phyloP scores from a whole-genome alignment of 2,113 vertebrate genomes.

The Scytalopus superciliaris region DNA sequence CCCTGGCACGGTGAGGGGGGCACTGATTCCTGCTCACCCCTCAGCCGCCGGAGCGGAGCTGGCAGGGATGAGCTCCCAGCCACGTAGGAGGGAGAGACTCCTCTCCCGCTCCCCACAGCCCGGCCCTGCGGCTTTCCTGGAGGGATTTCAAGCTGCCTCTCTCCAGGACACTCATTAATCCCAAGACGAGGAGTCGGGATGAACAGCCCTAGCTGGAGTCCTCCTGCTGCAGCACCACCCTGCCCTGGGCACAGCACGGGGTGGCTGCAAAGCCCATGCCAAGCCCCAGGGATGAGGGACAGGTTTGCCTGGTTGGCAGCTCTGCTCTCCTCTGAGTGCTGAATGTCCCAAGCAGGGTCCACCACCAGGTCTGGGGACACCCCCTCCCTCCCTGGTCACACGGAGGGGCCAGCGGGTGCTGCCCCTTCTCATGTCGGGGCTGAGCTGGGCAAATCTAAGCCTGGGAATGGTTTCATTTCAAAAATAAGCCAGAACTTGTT shows the following conservation, averaged over 20 bases:
- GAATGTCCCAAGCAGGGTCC: neutral
- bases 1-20: accelerated
- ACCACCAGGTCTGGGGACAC: accelerated
- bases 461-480: neutral
- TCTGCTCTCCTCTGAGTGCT: neutral
- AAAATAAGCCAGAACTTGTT: neutral
- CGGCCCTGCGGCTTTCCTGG: slow-evolving; percentile 1
- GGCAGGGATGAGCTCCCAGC: neutral
- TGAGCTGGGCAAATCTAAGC: neutral
- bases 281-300: neutral
- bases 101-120: neutral
- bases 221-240: neutral
- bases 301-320: neutral
- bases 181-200: neutral
- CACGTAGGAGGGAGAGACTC: neutral
- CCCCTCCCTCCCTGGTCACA: neutral
- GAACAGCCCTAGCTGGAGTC: neutral
- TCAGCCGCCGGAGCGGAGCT: neutral
- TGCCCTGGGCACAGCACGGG: accelerated
- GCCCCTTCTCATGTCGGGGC: accelerated
- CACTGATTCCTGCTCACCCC: accelerated
- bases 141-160: slow-evolving; percentile 18
- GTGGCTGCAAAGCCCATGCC: accelerated
- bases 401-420: accelerated
- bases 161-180: neutral